Evolutionary conservation across 2,888 invertebrate species (phyloP), one percentile per base, ranked within the genome.

Genomic region (Dynastes tityus): DNA sequence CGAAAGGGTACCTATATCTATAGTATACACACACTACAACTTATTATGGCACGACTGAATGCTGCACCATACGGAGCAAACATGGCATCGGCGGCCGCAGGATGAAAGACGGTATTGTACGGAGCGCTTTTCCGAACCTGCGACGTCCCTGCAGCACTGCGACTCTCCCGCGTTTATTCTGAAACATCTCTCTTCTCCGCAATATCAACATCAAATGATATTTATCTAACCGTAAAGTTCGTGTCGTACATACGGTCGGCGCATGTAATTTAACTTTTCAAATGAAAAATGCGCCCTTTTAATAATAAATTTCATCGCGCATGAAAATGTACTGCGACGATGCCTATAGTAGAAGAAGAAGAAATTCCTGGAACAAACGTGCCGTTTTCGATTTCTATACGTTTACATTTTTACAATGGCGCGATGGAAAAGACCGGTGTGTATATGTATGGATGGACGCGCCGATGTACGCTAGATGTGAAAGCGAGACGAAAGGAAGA

Each of bases 351-450:
- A 27, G 68, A 68, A 51, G 29, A 51, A 68, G 61, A 11, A 45
- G 61, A 65, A 71, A 78, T 78, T 78, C 78, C 22, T 32, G 40
- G 71, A 64, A 73, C 61, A 73, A 61, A 77, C 77, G 77, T 70
- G 77, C 64, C 49, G 53, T 78, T 78, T 78, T 78, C 78, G 73
- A 78, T 78, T 78, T 78, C 71, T 73, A 73, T 78, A 64, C 63
- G 78, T 78, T 78, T 70, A 64, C 73, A 78, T 80, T 80, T 77
- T 74, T 76, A 80, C 79, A 80, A 80, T 80, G 80, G 79, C 79
- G 55, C 22, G 78, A 61, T 61, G 73, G 45, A 53, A 71, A 37
- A 61, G 61, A 64, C 37, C 37, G 29, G 37, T 40, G 49, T 53
- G 11, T 27, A 67, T 58, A 68, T 61, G 67, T 58, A 76, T 61